phyloP scores from a whole-genome alignment of 2,113 vertebrate genomes.

The Xyrauchen texanus region DNA sequence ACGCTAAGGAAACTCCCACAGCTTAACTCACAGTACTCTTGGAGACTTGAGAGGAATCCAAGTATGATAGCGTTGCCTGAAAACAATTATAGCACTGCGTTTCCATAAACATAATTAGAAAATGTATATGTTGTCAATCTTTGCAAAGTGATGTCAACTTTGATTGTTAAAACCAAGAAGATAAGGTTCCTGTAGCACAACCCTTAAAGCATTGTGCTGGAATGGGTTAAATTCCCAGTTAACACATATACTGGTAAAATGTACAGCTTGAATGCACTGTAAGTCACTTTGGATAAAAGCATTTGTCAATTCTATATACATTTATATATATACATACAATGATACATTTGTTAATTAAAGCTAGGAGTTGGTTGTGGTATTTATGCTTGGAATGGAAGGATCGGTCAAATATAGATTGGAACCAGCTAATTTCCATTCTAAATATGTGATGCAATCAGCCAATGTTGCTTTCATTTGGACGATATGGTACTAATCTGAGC shows the following conservation, averaged over 20 bases:
- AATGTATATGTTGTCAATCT: background rate
- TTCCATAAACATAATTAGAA: conserved; percentile 7
- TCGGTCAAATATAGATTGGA: conserved; percentile 6
- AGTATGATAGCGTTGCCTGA: background rate
- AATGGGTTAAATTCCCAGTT: no score
- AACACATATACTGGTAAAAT: no score
- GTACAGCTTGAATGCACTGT: no score
- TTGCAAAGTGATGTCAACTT: background rate
- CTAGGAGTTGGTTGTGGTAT: background rate
- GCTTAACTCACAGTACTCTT: background rate
- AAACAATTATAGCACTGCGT: background rate
- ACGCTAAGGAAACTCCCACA: background rate
- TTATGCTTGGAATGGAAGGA: background rate
- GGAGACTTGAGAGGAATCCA: background rate
- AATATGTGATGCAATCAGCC: no score
- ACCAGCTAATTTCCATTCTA: background rate
- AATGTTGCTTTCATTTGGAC: conserved; percentile 3
- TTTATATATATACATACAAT: no score
- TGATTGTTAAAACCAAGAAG: background rate
- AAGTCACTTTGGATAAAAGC: no score
- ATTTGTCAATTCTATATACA: no score
- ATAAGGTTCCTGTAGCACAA: no score
- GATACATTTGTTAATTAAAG: background rate
- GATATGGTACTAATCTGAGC: background rate
- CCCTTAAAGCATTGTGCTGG: no score